These are phyloP conservation scores for Spatulosminthurus flaviceps DNA, from an alignment of 2,888 invertebrate genomes.

Conservation along the genomic window DNA sequence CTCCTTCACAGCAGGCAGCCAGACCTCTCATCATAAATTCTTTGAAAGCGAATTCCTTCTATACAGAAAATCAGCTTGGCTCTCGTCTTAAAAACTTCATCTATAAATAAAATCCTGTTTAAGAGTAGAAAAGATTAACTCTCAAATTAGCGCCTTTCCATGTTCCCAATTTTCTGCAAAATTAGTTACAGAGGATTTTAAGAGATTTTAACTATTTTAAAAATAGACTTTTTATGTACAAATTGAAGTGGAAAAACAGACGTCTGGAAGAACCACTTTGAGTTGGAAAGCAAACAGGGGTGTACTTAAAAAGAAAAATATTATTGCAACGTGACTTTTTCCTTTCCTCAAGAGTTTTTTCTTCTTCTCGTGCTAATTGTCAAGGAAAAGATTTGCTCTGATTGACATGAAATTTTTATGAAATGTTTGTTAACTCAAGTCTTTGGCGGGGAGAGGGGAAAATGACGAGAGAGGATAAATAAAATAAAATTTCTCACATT, in stretches of 20 bases:
- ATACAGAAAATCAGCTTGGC: not conserved
- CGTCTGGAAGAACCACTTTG: too few relatives aligned
- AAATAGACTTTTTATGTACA: too few relatives aligned
- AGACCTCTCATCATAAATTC: not conserved
- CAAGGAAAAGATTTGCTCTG: not conserved
- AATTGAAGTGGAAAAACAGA: too few relatives aligned
- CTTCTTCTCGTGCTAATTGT: not conserved
- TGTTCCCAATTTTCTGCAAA: not conserved
- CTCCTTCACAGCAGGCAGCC: not conserved
- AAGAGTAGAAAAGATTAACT: not conserved
- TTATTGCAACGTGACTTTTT: constrained; percentile 14
- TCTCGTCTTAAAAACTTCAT: not conserved
- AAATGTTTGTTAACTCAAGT: not conserved
- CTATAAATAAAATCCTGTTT: not conserved
- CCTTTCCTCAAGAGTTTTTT: not conserved
- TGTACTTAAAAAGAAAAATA: not conserved
- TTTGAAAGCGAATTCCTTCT: not conserved
- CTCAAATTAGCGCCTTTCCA: not conserved
- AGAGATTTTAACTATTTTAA: too few relatives aligned
- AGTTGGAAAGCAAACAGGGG: too few relatives aligned
- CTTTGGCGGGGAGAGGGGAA: too few relatives aligned
- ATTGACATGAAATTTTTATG: constrained; percentile 3
- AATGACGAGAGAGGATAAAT: too few relatives aligned
- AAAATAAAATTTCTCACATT: too few relatives aligned
- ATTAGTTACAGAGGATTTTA: not conserved